Evolutionary conservation across 2,113 vertebrate genomes (phyloP).

Genomic region (Edolisoma coerulescens): DNA sequence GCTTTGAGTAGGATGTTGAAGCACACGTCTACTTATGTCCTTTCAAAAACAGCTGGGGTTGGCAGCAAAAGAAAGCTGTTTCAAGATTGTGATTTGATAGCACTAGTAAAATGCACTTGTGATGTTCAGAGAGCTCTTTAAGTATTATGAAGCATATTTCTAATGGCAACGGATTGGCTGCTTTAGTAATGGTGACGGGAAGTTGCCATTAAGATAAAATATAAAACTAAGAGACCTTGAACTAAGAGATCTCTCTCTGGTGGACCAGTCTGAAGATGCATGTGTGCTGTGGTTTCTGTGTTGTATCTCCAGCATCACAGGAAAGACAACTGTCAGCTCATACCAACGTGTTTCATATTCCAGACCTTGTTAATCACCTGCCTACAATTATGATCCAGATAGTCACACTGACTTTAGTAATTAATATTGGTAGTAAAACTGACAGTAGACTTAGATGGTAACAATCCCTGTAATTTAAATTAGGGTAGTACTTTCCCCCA

Average conservation of each 20-base stretch:
- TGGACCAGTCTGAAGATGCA: background rate
- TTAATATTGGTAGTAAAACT: background rate
- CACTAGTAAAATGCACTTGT: background rate
- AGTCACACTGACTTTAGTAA: background rate
- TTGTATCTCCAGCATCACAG: background rate
- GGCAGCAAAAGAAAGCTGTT: background rate
- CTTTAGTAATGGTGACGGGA: background rate
- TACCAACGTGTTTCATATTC: background rate
- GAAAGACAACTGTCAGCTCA: background rate
- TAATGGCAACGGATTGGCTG: background rate
- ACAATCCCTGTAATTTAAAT: background rate
- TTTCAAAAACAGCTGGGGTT: background rate
- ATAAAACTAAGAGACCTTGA: background rate
- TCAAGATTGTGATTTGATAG: background rate
- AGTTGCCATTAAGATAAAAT: background rate
- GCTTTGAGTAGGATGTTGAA: background rate
- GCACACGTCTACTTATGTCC: rapidly evolving
- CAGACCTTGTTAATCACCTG: background rate
- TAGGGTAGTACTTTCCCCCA: background rate
- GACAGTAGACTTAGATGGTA: background rate
- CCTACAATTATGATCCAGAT: background rate
- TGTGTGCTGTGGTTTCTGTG: background rate
- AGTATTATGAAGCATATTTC: background rate
- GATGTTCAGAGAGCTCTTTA: background rate
- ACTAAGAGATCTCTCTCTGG: background rate